Evolutionary conservation across 2,888 invertebrate species (phyloP).

Genomic region (Tethea ocularis): DNA sequence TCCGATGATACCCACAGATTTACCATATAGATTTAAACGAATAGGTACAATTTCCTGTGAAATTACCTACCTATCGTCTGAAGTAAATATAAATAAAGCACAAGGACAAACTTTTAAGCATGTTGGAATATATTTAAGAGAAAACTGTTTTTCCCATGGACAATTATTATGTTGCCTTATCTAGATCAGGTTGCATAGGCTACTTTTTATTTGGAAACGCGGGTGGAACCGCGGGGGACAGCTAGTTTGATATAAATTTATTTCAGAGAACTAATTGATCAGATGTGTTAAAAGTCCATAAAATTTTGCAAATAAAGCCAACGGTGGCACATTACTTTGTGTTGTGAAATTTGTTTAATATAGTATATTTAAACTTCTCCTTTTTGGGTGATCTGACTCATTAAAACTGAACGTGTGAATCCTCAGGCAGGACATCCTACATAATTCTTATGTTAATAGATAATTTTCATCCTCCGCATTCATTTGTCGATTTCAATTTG

Average conservation of each 20-base stretch:
- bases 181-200: no score
- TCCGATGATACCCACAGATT: no score
- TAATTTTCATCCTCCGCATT: conserved; percentile 10
- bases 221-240: no score
- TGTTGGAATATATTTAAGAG: no score
- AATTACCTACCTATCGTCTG: no score
- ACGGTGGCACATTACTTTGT: conserved; percentile 34
- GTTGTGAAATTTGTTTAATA: conserved; percentile 31
- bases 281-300: conserved; percentile 40
- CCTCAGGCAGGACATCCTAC: conserved; percentile 17
- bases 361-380: conserved; percentile 25
- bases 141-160: no score
- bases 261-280: conserved; percentile 39
- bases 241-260: conserved; percentile 11
- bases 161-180: no score
- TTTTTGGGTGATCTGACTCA: conserved; percentile 40
- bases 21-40: no score
- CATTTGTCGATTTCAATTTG: background rate
- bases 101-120: no score
- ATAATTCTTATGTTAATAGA: conserved; percentile 13
- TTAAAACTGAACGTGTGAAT: conserved; percentile 28
- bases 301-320: conserved; percentile 36
- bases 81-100: no score
- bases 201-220: no score
- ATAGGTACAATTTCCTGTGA: no score